Percentiles rank a stretch among this genome's conserved stretches.
phyloP scores from a whole-genome alignment of 2,113 vertebrate genomes.

The Callocephalon fimbriatum region DNA sequence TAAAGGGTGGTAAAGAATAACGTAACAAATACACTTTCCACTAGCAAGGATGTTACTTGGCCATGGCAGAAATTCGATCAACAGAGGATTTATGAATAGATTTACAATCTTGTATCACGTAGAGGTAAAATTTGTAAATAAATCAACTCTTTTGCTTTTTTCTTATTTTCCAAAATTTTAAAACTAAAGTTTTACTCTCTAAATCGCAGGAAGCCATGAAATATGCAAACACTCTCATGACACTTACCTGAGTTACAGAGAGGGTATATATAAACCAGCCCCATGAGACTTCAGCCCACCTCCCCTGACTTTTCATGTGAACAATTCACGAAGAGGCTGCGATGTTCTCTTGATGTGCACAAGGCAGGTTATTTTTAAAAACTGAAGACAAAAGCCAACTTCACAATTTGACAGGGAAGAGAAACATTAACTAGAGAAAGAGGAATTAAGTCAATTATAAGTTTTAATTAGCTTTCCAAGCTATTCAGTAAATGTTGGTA shows the following conservation, averaged over 20 bases:
- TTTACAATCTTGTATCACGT: not conserved
- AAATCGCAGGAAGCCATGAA: not conserved
- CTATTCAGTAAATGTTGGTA: constrained; percentile 23
- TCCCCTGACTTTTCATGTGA: not conserved
- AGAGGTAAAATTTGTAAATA: accelerated
- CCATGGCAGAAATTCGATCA: not conserved
- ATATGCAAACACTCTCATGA: not conserved
- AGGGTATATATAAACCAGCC: not conserved
- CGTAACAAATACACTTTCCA: not conserved
- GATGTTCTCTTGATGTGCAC: not conserved
- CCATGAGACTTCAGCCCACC: not conserved
- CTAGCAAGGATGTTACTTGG: not conserved
- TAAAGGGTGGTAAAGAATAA: not conserved
- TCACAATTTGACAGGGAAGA: not conserved
- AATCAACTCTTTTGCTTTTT: not conserved
- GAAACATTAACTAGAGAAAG: not conserved
- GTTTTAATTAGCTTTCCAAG: constrained; percentile 56
- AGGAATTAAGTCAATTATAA: constrained; percentile 21
- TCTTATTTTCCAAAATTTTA: not conserved
- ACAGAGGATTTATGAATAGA: not conserved
- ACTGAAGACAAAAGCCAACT: not conserved
- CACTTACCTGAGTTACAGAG: not conserved
- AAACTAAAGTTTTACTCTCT: not conserved
- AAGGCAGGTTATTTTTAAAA: not conserved
- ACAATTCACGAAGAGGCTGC: not conserved